These are phyloP conservation scores for Grapholita molesta DNA, from an alignment of 1,140 invertebrate genomes.

Conservation along the genomic window DNA sequence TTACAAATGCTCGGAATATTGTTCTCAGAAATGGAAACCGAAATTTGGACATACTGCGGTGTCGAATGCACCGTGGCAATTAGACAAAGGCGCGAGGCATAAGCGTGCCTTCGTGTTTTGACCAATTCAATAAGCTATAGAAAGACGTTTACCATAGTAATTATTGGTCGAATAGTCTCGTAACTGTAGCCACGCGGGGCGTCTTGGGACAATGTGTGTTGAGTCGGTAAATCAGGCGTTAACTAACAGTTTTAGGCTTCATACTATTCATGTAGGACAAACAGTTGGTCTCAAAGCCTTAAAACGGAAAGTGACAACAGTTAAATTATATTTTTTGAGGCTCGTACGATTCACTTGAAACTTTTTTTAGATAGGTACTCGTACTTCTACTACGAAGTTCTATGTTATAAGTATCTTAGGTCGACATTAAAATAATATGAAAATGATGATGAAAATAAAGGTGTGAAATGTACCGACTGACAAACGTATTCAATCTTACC, in stretches of 20 bases:
- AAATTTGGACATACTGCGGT: conserved; percentile 71
- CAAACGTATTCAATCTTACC: too few species aligned
- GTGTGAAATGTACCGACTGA: too few species aligned
- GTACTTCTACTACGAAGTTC: neutral
- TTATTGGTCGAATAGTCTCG: conserved; percentile 49
- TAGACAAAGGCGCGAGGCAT: conserved; percentile 47
- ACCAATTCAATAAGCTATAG: conserved; percentile 54
- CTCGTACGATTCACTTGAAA: neutral
- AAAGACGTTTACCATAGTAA: conserved; percentile 63
- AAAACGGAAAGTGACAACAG: conserved; percentile 7
- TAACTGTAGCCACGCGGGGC: conserved; percentile 65
- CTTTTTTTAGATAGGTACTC: neutral
- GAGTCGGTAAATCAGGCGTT: conserved; percentile 38
- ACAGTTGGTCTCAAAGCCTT: neutral
- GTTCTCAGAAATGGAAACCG: conserved; percentile 65
- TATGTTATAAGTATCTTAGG: too few species aligned
- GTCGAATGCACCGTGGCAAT: conserved; percentile 41
- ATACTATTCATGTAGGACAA: conserved; percentile 18
- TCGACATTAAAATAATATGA: too few species aligned
- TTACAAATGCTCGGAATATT: conserved; percentile 43
- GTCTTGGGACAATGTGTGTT: conserved; percentile 39
- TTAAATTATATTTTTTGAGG: neutral
- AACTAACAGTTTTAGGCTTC: conserved; percentile 27
- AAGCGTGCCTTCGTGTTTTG: conserved; percentile 66
- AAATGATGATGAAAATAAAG: too few species aligned